phyloP scores from a whole-genome alignment of 2,888 invertebrate species.

The Watsonalla binaria region DNA sequence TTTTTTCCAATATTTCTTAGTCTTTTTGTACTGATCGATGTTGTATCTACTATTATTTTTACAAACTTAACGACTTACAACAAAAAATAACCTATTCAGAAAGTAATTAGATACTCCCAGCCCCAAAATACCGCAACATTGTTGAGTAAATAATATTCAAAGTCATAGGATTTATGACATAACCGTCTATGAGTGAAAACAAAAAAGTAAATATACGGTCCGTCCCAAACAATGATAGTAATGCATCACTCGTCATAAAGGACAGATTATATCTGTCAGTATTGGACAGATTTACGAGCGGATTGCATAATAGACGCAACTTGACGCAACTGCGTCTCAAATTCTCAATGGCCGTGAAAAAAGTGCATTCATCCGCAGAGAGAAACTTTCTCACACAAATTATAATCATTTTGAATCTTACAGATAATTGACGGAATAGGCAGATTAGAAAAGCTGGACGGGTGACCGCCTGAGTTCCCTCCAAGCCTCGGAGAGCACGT shows the following conservation, averaged over 20 bases:
- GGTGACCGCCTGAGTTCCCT: too few relatives aligned
- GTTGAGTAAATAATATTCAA: constrained; percentile 3
- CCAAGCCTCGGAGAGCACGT: too few relatives aligned
- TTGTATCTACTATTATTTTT: too few relatives aligned
- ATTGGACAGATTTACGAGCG: constrained; percentile 63
- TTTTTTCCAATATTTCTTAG: too few relatives aligned
- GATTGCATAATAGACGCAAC: constrained; percentile 54
- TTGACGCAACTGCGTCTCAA: constrained; percentile 11
- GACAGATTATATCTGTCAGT: constrained; percentile 63
- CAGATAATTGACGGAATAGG: neutral
- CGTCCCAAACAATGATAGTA: constrained; percentile 58
- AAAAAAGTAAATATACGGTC: constrained; percentile 54
- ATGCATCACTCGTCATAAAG: constrained; percentile 76
- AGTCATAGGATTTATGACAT: constrained; percentile 17
- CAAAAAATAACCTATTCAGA: neutral
- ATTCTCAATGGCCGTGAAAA: constrained; percentile 3
- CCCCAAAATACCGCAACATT: neutral
- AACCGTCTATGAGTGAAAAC: constrained; percentile 18
- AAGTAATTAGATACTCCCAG: too few relatives aligned
- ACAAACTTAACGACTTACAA: too few relatives aligned
- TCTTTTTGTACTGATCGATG: neutral
- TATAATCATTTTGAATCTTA: neutral
- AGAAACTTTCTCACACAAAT: neutral
- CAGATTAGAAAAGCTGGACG: too few relatives aligned
- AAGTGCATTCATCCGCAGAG: constrained; percentile 13